Evolutionary conservation across 37 sponge, comb jelly and placozoan genomes (phyloP), one percentile per base, ranked within the genome.

Genomic region (Spongilla lacustris): DNA sequence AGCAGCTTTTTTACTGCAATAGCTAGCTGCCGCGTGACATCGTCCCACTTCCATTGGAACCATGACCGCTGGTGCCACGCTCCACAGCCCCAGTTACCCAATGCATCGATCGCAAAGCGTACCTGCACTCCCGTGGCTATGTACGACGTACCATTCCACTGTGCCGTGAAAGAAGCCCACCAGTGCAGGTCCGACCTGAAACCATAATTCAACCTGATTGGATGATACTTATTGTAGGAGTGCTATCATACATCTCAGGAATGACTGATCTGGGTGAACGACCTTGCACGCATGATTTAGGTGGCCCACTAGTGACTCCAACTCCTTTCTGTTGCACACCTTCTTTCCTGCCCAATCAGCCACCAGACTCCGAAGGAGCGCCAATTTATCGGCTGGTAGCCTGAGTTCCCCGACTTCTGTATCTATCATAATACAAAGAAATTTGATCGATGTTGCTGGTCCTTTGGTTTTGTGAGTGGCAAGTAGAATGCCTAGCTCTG

Each of bases 11-110:
- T 92, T 22, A 72, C 69, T 8, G 85, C 85, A 21, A 84, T 92
- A 29, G 80, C 28, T 50, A 73, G 68, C 27, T 66, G 74, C 5
- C 17, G 27, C 36, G 72, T 11, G 26, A 38, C 19, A 21, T 27
- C 19, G 27, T 49, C 58, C 92, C 92, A 92, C 24, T 69, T 80
- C 67, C 69, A 8, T 66, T 92, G 89, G 68, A 92, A 73, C 92
- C 88, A 92, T 35, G 14, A 13, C 22, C 49, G 32, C 25, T 23
- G 21, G 21, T 25, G 26, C 75, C 83, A 87, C 1, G 92, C 92
- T 46, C 46, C 46, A 46, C 46, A 46, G 46, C 46, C 46, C 84
- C 81, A 88, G 29, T 67, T 36, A 14, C 92, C 92, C 33, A 85
- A 88, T 27, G 89, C 92, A 50, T 92, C 88, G n/a, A 76, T 33